phyloP scores from a whole-genome alignment of 2,113 vertebrate genomes.

The Taurulus bubalis region DNA sequence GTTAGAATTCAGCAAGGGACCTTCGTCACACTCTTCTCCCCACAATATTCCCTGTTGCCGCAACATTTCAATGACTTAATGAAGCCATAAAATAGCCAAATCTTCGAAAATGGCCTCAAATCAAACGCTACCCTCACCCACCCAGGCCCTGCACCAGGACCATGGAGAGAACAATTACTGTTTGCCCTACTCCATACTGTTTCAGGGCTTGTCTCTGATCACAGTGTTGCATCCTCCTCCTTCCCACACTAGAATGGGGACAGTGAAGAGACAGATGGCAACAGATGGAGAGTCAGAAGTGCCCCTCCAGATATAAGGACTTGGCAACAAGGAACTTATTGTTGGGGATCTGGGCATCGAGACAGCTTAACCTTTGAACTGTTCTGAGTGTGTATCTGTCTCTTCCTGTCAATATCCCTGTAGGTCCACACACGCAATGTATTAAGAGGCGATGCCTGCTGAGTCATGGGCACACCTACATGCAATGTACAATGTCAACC shows the following conservation, averaged over 20 bases:
- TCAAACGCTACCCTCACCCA: conserved; percentile 31
- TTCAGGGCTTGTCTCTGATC: conserved; percentile 61
- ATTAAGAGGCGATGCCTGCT: background rate
- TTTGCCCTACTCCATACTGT: conserved; percentile 51
- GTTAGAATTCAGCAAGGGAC: background rate
- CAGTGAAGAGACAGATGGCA: conserved; percentile 80
- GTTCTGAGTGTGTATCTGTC: conserved; percentile 47
- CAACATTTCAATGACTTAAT: background rate
- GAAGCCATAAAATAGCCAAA: conserved; percentile 3
- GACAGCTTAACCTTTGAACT: conserved; percentile 79
- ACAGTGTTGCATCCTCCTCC: conserved; percentile 43
- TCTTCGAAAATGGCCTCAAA: conserved; percentile 15
- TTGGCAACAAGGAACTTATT: conserved; percentile 77
- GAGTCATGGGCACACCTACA: background rate
- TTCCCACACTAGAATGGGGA: conserved; percentile 71
- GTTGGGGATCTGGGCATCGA: conserved; percentile 73
- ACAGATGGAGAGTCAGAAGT: conserved; percentile 83
- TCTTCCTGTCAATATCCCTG: conserved; percentile 21
- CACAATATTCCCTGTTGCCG: background rate
- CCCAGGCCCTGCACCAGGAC: conserved; percentile 54
- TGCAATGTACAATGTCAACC: conserved; percentile 11
- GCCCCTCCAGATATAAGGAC: conserved; percentile 79
- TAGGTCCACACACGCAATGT: background rate
- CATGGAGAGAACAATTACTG: conserved; percentile 72
- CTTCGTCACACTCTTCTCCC: background rate